These are phyloP conservation scores for Drosophila santomea DNA, from an alignment of 1,140 invertebrate species.

Conservation along the genomic window DNA sequence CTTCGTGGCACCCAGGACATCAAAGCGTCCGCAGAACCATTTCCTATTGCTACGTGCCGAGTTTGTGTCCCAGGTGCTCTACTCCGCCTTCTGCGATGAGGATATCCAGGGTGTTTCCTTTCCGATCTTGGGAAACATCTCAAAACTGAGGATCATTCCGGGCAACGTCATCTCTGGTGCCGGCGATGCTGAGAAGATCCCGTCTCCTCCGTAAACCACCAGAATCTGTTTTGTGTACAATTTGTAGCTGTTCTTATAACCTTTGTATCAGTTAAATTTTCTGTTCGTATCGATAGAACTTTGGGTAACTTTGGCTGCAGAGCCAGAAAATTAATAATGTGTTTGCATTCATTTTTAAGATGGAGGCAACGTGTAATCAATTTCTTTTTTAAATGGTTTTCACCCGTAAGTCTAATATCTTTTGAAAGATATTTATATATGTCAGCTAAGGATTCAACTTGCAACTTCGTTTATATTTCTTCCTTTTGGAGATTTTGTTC, in stretches of 20 bases:
- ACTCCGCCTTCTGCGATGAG: constrained; percentile 61
- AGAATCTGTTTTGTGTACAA: constrained; percentile 22
- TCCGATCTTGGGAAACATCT: not conserved
- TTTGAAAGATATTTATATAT: too few species aligned
- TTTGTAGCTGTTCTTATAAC: not conserved
- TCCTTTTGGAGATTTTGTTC: too few species aligned
- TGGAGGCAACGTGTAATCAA: not conserved
- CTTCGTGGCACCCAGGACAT: constrained; percentile 11
- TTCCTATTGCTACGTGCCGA: constrained; percentile 59
- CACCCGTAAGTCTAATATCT: too few species aligned
- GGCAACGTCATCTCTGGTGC: constrained; percentile 47
- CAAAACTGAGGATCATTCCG: constrained; percentile 23
- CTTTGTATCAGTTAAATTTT: constrained; percentile 36
- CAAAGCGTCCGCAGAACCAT: not conserved
- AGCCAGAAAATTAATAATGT: constrained; percentile 25
- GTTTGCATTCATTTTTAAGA: constrained; percentile 1
- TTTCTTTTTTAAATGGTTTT: too few species aligned
- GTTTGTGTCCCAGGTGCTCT: constrained; percentile 62
- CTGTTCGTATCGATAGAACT: constrained; percentile 13
- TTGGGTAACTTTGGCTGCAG: constrained; percentile 1
- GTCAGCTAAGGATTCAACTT: too few species aligned
- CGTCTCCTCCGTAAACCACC: constrained; percentile 15
- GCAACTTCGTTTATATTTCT: too few species aligned
- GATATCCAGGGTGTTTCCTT: constrained; percentile 13
- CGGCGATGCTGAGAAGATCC: constrained; percentile 55